These are phyloP conservation scores for Orthochromis indermauri DNA, from an alignment of 2,113 vertebrate species.

Conservation along the genomic window DNA sequence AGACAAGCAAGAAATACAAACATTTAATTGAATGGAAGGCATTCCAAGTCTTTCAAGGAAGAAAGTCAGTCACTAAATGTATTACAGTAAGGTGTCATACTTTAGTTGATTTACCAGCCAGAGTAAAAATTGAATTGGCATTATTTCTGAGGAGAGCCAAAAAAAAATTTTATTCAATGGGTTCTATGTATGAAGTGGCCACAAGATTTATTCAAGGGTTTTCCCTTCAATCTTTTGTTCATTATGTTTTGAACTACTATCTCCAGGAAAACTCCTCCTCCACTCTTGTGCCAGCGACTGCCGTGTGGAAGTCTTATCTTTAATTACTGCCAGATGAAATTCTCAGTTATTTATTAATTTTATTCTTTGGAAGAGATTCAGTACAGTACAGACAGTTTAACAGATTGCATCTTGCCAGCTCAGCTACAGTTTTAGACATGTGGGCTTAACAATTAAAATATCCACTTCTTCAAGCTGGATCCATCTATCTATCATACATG, in stretches of 20 bases:
- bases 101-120: neutral
- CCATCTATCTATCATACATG: neutral
- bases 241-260: neutral
- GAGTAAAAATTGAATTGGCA: neutral
- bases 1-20: neutral
- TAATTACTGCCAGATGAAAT: neutral
- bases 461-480: neutral
- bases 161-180: neutral
- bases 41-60: neutral
- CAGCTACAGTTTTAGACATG: neutral
- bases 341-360: neutral
- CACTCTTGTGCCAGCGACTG: neutral
- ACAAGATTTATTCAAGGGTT: neutral
- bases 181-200: neutral
- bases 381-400: neutral
- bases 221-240: slow-evolving; percentile 5
- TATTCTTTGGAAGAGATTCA: neutral
- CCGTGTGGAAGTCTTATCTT: neutral
- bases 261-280: neutral
- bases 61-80: neutral
- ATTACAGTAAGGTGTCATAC: neutral
- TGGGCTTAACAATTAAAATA: neutral
- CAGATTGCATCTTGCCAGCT: neutral
- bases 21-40: neutral
- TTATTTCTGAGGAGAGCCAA: neutral